Conservation (phyloP, 2,113 vertebrate species). For the Entelurus aequoreus region DNA sequence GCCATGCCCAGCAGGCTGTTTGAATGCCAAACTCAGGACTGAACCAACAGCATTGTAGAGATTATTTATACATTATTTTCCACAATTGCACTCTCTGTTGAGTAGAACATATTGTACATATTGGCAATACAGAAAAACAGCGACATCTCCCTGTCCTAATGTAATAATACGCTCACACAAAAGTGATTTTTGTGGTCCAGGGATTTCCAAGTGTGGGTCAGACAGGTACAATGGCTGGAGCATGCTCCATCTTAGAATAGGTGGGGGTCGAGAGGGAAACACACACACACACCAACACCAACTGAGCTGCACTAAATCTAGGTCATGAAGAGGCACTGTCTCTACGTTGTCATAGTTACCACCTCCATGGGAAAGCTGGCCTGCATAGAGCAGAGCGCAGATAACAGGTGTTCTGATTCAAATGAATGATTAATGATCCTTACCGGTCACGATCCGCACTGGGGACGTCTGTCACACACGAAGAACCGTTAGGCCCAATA, state of each 20-base stretch:
- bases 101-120: background rate
- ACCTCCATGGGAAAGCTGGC: constrained; percentile 57
- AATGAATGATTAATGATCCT: constrained; percentile 66
- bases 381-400: constrained; percentile 29
- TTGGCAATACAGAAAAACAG: constrained; percentile 1
- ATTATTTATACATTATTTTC: no score
- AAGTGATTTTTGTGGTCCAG: constrained; percentile 45
- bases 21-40: background rate
- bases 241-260: constrained; percentile 40
- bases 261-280: constrained; percentile 20
- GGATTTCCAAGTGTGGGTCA: constrained; percentile 57
- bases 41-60: no score
- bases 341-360: constrained; percentile 70
- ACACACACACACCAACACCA: constrained; percentile 20
- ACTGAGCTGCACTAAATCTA: constrained; percentile 55
- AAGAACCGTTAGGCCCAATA: constrained; percentile 23
- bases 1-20: background rate
- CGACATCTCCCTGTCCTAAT: constrained; percentile 3
- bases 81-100: no score
- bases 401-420: constrained; percentile 65
- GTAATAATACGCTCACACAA: constrained; percentile 3
- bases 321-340: constrained; percentile 61
- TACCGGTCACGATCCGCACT: constrained; percentile 41
- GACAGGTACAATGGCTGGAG: constrained; percentile 56
- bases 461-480: constrained; percentile 40